Base-by-base conservation (phyloP, 1,140 invertebrate genomes). In the Venturia canescens region DNA sequence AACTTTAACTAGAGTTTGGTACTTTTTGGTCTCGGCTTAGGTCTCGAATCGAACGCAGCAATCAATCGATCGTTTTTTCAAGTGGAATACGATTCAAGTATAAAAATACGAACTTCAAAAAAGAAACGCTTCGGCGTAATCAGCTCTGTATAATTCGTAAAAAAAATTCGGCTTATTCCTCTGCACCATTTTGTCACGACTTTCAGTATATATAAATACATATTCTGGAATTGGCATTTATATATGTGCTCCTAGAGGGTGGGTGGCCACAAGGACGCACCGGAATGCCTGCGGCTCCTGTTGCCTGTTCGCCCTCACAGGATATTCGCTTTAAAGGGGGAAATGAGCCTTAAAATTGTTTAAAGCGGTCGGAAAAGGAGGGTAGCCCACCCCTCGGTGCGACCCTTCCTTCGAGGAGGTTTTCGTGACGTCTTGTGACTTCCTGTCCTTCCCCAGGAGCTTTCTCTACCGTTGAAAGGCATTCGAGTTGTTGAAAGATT, bases 321-420 rank as follows among this genome's bases (percentile, higher is more conserved):
- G 88, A 91, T 90, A 89, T 91, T 91, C 90, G 88, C 90, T 91
- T 90, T 91, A 90, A 90, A 86, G 85, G 89, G 88, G 89, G 90
- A 92, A 92, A 92, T 92, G 90, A 92, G 90, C 90, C 91, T 90
- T 91, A 91, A 92, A 92, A 92, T 92, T 92, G 91, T 92, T 92
- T 92, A 92, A 92, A 92, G 87, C 89, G 88, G 76, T 88, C 85
- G 88, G 86, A 90, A 89, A 87, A 78, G 60, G 60, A 88, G 87
- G 88, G 87, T 90, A 85, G 80, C 71, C 26, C 21, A 74, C 38
- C 57, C 66, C 53, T 75, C 70, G 57, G 69, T 26, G 18, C 26
- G 79, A 82, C 81, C 76, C 80, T 79, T 66, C 57, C 66, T 75
- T 50, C 81, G 67, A 74, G 34, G 11, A 66, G 66, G 29, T 69